Evolutionary conservation across 2,888 invertebrate genomes (phyloP), one percentile per base, ranked within the genome.

Genomic region (Oxycera nigricornis): DNA sequence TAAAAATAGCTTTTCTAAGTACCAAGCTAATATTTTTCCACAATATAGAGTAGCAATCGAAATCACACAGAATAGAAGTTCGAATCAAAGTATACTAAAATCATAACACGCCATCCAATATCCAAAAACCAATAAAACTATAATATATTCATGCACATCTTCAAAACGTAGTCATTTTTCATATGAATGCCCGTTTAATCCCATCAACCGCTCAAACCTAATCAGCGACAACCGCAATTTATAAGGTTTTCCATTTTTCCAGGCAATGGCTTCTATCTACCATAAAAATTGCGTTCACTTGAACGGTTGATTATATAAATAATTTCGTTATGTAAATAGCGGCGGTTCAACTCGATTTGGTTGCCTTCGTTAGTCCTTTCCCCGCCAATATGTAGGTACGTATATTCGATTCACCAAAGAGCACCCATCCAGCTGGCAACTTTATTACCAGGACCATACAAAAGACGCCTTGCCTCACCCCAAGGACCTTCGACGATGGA

Each of bases 241-340:
- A 35, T n/a, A n/a, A n/a, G n/a, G n/a, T n/a, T n/a, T 61, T 61
- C 35, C 31, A 61, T 61, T 35, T 31, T n/a, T 61, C 35, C 61
- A 9, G 14, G 22, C 35, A 2, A 55, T 2, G 24, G 2, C 65
- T 65, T 22, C 24, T 22, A 4, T n/a, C 9, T 14, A 20, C 62
- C 65, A 65, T 35, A 65, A 65, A 39, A 65, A 30, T 41, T 41
- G 35, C 11, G 9, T 52, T 52, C 70, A 52, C 20, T 35, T 22
- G 22, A 70, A 70, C 52, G 70, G 70, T 70, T 70, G 52, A 70
- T 70, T 70, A 70, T 52, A 35, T 52, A 70, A 70, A 70, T 70
- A 70, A 70, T 70, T 70, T 70, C 55, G 70, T 70, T 70, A 70
- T 70, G 70, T 52, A 70, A 70, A 70, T 70, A 20, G 52, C 70